phyloP scores from a whole-genome alignment of 2,797 vertebrate genomes.

The Holocentrus rufus region DNA sequence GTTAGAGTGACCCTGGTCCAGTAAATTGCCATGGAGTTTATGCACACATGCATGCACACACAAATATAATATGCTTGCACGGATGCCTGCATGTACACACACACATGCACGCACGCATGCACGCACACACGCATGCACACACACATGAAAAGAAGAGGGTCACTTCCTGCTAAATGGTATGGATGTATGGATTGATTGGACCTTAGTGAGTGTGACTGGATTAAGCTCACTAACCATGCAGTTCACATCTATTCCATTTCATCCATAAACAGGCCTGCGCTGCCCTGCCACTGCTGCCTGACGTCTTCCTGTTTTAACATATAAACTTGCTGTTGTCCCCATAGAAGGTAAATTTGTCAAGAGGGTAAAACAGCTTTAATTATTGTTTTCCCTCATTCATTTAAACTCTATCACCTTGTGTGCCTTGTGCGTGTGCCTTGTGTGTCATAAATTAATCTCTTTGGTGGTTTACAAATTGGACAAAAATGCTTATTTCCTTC shows the following conservation, averaged over 20 bases:
- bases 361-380: too few species aligned
- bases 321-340: not conserved
- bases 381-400: not conserved
- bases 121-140: not conserved
- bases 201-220: slow-evolving; percentile 40
- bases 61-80: too few species aligned
- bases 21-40: slow-evolving; percentile 20
- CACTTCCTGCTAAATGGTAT: slow-evolving; percentile 59
- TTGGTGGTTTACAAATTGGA: not conserved
- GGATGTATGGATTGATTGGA: slow-evolving; percentile 62
- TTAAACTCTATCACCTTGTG: not conserved
- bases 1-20: slow-evolving; percentile 30
- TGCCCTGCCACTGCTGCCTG: slow-evolving; percentile 26
- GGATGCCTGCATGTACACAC: not conserved
- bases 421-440: too few species aligned
- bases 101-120: not conserved
- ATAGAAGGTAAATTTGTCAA: not conserved
- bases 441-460: not conserved
- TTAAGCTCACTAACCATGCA: slow-evolving; percentile 34
- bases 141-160: slow-evolving; percentile 33
- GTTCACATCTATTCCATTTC: slow-evolving; percentile 33
- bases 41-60: not conserved
- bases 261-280: slow-evolving; percentile 18
- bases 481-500: not conserved
- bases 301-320: slow-evolving; percentile 6